Evolutionary conservation across 2,113 vertebrate genomes (phyloP), one percentile per base, ranked within the genome.

Genomic region (Epinephelus cyanopodus): DNA sequence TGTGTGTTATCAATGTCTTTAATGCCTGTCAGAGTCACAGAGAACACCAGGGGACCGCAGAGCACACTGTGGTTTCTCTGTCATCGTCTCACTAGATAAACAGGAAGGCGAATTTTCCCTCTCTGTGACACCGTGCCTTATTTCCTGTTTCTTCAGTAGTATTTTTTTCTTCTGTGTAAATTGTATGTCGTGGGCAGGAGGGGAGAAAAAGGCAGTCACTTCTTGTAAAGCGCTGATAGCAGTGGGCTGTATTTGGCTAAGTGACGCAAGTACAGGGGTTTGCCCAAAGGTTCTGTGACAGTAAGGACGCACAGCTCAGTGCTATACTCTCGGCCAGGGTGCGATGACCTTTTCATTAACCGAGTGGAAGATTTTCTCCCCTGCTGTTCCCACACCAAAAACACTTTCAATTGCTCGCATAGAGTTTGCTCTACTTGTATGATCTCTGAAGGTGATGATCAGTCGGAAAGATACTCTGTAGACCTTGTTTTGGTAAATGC

Each of bases 101-200:
- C 96, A 97, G 96, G 96, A 97, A 97, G 95, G 89, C 93, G 90
- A 95, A 95, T 95, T 96, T 97, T 96, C 95, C 95, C 93, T 95
- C 92, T 91, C 82, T 88, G 82, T 96, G 95, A 94, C 91, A 90
- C 84, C 1, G 47, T 68, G 56, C 63, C 92, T 86, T 85, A 87
- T 96, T 97, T 97, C 96, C 96, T 96, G 95, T 96, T 94, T 93
- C 84, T 90, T 93, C 90, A 89, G 90, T 94, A 95, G 95, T 97
- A 92, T 89, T 92, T 91, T 88, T 85, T 87, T 83, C 83, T 93
- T 89, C 90, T 79, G 57, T 79, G 85, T 90, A 92, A 93, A 79
- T 86, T 82, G 29, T 65, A 73, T 17, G 80, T 69, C 89, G 94
- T 94, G 90, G 89, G 94, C 90, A 85, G 91, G 47, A 88, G 81